A percentile compares a stretch with the other conserved stretches of the same genome.
These are phyloP conservation scores for Peromyscus polionotus DNA, from an alignment of 2,113 vertebrate species.

Conservation along the genomic window DNA sequence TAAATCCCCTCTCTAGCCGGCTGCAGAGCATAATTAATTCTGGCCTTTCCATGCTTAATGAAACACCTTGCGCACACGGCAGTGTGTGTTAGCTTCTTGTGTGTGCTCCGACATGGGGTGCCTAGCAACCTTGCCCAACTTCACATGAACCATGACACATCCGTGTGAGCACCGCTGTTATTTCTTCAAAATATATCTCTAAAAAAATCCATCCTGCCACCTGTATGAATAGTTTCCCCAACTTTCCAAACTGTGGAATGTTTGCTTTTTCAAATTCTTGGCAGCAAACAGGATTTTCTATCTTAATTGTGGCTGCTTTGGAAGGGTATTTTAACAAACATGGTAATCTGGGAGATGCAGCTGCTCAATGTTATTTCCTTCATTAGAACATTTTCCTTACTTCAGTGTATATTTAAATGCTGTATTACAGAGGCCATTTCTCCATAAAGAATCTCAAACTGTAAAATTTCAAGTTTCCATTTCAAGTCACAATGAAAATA, in stretches of 20 bases:
- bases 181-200: not conserved
- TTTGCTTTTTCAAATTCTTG: conserved; percentile 60
- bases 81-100: conserved; percentile 9
- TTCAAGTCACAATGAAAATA: conserved; percentile 56
- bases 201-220: conserved; percentile 45
- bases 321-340: conserved; percentile 31
- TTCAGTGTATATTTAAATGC: conserved; percentile 18
- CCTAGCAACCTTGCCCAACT: not conserved
- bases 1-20: conserved; percentile 13
- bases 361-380: conserved; percentile 34
- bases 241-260: conserved; percentile 53
- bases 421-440: not conserved
- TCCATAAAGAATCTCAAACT: conserved; percentile 16
- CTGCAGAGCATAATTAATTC: conserved; percentile 63
- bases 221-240: conserved; percentile 48
- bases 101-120: conserved; percentile 24
- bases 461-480: not conserved
- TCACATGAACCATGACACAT: not conserved
- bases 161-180: not conserved
- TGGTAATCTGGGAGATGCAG: conserved; percentile 36
- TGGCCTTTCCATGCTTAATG: conserved; percentile 67
- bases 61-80: conserved; percentile 55
- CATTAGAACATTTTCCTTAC: conserved; percentile 60
- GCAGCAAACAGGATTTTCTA: conserved; percentile 20
- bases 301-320: not conserved